A percentile compares a stretch with the other conserved stretches of the same genome.
Conservation (phyloP, 2,113 vertebrate genomes). For the Plectropomus leopardus region DNA sequence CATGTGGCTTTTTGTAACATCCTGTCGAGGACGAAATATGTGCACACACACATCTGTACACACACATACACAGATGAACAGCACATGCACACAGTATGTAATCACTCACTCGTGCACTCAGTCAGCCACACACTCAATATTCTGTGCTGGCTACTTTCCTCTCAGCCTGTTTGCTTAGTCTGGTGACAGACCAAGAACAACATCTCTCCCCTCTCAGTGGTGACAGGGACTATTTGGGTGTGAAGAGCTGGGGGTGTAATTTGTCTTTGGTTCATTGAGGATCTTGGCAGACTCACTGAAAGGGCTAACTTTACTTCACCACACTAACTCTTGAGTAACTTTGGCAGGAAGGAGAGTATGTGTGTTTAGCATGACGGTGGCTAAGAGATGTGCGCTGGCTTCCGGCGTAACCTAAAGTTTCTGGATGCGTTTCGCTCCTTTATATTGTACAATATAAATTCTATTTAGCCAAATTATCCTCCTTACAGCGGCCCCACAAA, state of each 20-base stretch:
- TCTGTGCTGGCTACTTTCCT: conserved; percentile 32
- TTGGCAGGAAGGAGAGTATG: conserved; percentile 20
- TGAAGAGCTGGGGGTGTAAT: conserved; percentile 52
- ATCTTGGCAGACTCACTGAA: conserved; percentile 50
- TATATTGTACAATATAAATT: conserved; percentile 18
- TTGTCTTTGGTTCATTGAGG: conserved; percentile 60
- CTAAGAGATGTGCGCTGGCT: conserved; percentile 33
- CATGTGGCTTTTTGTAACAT: conserved; percentile 9
- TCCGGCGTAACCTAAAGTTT: conserved; percentile 23
- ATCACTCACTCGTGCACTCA: not conserved
- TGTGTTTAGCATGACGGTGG: conserved; percentile 23
- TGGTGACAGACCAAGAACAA: conserved; percentile 65
- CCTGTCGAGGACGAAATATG: not conserved
- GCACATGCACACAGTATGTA: not conserved
- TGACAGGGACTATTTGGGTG: conserved; percentile 69
- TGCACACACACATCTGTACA: not conserved
- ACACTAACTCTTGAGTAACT: conserved; percentile 24
- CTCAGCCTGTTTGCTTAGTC: conserved; percentile 44
- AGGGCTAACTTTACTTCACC: conserved; percentile 39
- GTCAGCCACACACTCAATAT: conserved; percentile 27
- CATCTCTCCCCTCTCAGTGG: conserved; percentile 51
- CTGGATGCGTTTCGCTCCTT: conserved; percentile 22
- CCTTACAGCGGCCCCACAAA: conserved; percentile 2
- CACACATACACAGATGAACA: conserved; percentile 2
- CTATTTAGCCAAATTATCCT: conserved; percentile 21